These are phyloP conservation scores for Sebastes kiyomatsui DNA, from an alignment of 2,797 vertebrate genomes.

Conservation along the genomic window DNA sequence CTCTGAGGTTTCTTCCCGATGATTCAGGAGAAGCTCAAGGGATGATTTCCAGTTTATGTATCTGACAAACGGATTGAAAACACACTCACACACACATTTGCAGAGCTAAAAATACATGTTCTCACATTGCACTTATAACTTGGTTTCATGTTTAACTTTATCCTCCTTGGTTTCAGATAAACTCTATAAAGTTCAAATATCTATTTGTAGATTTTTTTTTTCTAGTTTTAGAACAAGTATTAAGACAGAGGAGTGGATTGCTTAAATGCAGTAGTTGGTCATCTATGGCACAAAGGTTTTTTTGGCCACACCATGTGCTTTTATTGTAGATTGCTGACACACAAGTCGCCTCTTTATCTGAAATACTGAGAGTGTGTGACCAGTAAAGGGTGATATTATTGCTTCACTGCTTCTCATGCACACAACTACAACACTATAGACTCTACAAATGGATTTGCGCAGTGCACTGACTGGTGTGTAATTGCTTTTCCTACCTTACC, in stretches of 20 bases:
- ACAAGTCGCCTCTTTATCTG: slow-evolving; percentile 34
- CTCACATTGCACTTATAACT: slow-evolving; percentile 34
- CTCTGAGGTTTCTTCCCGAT: slow-evolving; percentile 49
- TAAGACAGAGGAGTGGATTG: slow-evolving; percentile 34
- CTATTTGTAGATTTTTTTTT: slow-evolving; percentile 11
- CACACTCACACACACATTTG: slow-evolving; percentile 15
- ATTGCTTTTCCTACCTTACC: slow-evolving; percentile 56
- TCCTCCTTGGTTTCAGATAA: slow-evolving; percentile 13
- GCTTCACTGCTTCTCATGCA: slow-evolving; percentile 76
- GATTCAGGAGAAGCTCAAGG: slow-evolving; percentile 36
- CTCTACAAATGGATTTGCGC: slow-evolving; percentile 55
- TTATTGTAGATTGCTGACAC: slow-evolving; percentile 39
- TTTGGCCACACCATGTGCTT: slow-evolving; percentile 38
- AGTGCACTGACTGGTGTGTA: slow-evolving; percentile 55
- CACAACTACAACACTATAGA: slow-evolving; percentile 61
- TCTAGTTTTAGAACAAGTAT: slow-evolving; percentile 4
- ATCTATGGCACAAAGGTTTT: slow-evolving; percentile 43
- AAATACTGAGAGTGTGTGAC: slow-evolving; percentile 40
- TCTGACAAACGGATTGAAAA: slow-evolving; percentile 33
- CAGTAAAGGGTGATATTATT: slow-evolving; percentile 72
- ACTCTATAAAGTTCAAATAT: slow-evolving; percentile 47
- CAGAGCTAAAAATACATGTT: slow-evolving; percentile 48
- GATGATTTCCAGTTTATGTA: slow-evolving; percentile 23
- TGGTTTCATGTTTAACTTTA: slow-evolving; percentile 35
- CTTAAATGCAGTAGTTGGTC: slow-evolving; percentile 21